Evolutionary conservation across 2,797 vertebrate genomes (phyloP).

Genomic region (Pangasius macronema): DNA sequence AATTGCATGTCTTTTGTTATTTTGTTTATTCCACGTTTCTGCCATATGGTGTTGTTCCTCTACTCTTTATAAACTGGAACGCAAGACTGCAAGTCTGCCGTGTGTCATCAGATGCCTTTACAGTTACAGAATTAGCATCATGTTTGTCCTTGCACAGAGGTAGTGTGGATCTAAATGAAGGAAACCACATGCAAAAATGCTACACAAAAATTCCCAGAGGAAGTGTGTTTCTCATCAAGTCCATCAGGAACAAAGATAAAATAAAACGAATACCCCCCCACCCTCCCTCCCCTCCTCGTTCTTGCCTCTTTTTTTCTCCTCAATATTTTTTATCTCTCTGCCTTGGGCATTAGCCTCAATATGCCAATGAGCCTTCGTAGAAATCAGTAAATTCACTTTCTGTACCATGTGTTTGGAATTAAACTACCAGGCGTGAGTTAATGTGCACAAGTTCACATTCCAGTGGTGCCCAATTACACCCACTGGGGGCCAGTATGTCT

Average conservation of each 20-base stretch:
- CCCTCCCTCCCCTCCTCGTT: background rate
- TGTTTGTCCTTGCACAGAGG: constrained; percentile 37
- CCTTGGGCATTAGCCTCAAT: constrained; percentile 15
- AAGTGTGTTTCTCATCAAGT: constrained; percentile 45
- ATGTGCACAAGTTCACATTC: constrained; percentile 43
- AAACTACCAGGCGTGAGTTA: constrained; percentile 35
- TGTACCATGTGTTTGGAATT: constrained; percentile 47
- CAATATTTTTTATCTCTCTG: constrained; percentile 35
- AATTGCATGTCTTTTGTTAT: constrained; percentile 25
- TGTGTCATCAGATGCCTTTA: constrained; percentile 23
- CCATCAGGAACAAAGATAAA: constrained; percentile 29
- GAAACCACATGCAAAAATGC: constrained; percentile 22
- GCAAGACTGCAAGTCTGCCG: constrained; percentile 13
- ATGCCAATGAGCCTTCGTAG: background rate
- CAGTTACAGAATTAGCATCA: constrained; percentile 35
- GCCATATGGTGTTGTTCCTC: constrained; percentile 35
- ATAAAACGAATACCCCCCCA: constrained; percentile 1
- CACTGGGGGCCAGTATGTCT: constrained; percentile 40
- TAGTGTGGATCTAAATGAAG: constrained; percentile 35
- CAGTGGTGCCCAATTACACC: constrained; percentile 49
- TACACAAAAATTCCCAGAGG: constrained; percentile 14
- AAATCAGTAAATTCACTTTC: constrained; percentile 38
- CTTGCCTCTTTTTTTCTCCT: background rate
- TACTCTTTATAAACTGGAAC: constrained; percentile 31
- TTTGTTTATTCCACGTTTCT: constrained; percentile 29